Conservation (phyloP, 2,797 vertebrate genomes). For the Psittacula derbiana region DNA sequence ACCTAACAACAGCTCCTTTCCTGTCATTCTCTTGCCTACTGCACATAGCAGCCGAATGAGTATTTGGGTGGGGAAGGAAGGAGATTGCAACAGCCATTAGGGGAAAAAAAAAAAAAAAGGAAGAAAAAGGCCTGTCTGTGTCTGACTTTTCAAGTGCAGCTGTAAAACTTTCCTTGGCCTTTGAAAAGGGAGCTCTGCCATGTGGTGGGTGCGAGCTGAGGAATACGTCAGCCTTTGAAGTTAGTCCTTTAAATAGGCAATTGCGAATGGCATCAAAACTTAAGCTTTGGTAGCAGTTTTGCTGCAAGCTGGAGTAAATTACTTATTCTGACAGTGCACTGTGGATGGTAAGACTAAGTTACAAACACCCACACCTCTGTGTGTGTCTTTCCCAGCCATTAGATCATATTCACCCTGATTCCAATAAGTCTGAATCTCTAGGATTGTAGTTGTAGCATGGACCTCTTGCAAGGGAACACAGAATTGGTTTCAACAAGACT, state of each 20-base stretch:
- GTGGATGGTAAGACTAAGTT: background rate
- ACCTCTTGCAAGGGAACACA: background rate
- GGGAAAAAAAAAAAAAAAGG: background rate
- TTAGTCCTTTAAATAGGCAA: slow-evolving; percentile 6
- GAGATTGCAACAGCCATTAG: slow-evolving; percentile 60
- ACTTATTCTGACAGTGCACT: background rate
- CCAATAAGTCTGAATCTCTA: background rate
- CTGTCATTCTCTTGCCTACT: slow-evolving; percentile 50
- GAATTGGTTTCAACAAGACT: background rate
- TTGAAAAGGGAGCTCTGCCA: slow-evolving; percentile 1
- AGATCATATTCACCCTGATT: background rate
- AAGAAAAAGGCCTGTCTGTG: background rate
- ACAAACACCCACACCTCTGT: background rate
- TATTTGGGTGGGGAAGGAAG: slow-evolving; percentile 65
- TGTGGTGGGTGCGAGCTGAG: background rate
- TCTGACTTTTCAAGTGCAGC: slow-evolving; percentile 11
- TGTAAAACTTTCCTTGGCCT: slow-evolving; percentile 59
- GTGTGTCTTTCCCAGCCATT: background rate
- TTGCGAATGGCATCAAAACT: background rate
- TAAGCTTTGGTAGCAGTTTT: background rate
- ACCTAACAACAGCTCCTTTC: slow-evolving; percentile 35
- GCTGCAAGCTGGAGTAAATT: background rate
- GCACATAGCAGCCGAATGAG: slow-evolving; percentile 51
- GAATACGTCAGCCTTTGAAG: slow-evolving; percentile 31
- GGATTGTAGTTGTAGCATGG: background rate